Conservation (phyloP, 1,140 invertebrate species). For the Drosophila kepulauana region DNA sequence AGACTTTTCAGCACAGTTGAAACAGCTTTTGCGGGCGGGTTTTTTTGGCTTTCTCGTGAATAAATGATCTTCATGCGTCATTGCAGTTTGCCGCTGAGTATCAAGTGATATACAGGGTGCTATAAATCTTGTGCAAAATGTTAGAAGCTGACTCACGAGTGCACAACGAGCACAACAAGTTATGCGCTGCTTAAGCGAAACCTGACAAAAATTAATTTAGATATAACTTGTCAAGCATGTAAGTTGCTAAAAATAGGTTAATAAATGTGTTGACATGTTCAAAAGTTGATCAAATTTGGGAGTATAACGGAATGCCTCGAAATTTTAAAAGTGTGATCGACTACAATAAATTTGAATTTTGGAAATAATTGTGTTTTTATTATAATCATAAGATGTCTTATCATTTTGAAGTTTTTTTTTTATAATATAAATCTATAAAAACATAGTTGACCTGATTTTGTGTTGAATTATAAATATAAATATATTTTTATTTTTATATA, state of each 20-base stretch:
- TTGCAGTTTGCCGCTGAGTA: not conserved
- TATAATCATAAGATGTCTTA: too few species aligned
- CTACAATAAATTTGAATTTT: too few species aligned
- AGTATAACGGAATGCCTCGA: not conserved
- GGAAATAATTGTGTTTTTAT: too few species aligned
- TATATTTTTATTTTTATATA: too few species aligned
- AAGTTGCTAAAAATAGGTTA: not conserved
- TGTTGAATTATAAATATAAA: too few species aligned
- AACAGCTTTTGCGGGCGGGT: not conserved
- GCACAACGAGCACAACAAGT: not conserved
- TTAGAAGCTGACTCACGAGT: not conserved
- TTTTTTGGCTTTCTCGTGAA: not conserved
- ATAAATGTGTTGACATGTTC: not conserved
- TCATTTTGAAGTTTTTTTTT: too few species aligned
- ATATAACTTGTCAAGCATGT: not conserved
- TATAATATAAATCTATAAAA: too few species aligned
- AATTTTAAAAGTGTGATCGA: too few species aligned
- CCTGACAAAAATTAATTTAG: not conserved
- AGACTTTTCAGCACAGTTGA: not conserved
- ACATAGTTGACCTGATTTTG: too few species aligned
- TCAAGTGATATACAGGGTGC: not conserved
- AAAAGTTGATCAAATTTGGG: not conserved
- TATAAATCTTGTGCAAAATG: not conserved
- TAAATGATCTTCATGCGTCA: slow-evolving; percentile 1
- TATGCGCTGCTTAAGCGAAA: not conserved